Percentiles rank a stretch among this genome's conserved stretches.
Conservation (phyloP, 2,113 vertebrate species). For the Xiphophorus maculatus region DNA sequence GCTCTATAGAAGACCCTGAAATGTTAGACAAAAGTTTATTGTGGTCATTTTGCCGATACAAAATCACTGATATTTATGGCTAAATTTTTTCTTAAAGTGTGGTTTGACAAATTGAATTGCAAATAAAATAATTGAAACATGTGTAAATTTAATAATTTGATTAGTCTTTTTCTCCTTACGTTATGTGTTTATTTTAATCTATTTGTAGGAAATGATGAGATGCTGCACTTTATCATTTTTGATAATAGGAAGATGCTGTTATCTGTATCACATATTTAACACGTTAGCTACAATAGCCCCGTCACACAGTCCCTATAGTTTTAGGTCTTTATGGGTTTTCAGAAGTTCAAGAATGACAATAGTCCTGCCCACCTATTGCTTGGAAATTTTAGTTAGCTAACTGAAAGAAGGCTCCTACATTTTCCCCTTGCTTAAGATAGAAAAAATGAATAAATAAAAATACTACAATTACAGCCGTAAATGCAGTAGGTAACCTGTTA, state of each 20-base stretch:
- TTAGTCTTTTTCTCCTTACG: too few species aligned
- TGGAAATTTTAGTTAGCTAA: too few species aligned
- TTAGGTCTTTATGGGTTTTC: not conserved
- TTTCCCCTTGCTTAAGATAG: not conserved
- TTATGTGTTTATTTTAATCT: too few species aligned
- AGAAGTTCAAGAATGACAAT: too few species aligned
- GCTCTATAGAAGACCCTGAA: constrained; percentile 18
- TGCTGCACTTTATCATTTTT: too few species aligned
- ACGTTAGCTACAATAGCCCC: too few species aligned
- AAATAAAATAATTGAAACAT: not conserved
- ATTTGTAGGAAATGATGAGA: too few species aligned
- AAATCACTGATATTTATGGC: constrained; percentile 7
- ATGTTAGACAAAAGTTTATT: constrained; percentile 47
- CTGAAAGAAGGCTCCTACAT: not conserved
- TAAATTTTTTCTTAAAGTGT: not conserved
- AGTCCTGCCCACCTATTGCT: not conserved
- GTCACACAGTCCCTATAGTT: too few species aligned
- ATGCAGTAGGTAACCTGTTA: not conserved
- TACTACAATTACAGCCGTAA: not conserved
- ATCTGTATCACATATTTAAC: too few species aligned
- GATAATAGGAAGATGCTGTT: too few species aligned
- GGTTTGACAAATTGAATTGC: not conserved
- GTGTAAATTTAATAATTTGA: not conserved
- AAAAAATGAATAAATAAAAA: not conserved
- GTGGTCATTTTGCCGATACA: constrained; percentile 32